phyloP scores from a whole-genome alignment of 1,140 invertebrate genomes.

The Drosophila watanabei region DNA sequence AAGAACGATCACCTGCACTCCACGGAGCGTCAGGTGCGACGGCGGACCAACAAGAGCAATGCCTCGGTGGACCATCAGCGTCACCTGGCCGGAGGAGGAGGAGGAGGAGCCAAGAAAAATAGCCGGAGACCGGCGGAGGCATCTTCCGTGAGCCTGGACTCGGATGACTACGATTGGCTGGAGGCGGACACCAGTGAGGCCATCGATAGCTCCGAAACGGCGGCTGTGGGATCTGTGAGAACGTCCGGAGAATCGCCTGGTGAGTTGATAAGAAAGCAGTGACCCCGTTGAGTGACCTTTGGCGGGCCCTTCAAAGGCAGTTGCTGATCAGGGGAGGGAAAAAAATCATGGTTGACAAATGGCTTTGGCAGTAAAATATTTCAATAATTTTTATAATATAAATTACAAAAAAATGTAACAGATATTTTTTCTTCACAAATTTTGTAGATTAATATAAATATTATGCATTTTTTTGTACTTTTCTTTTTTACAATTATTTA shows the following conservation, averaged over 20 bases:
- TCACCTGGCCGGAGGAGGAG: not conserved
- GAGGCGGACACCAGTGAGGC: slow-evolving; percentile 57
- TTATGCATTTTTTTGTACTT: too few species aligned
- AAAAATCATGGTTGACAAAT: slow-evolving; percentile 5
- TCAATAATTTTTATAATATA: too few species aligned
- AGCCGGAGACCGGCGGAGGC: slow-evolving; percentile 13
- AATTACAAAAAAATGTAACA: too few species aligned
- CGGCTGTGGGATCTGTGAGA: slow-evolving; percentile 32
- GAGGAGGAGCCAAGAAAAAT: slow-evolving; percentile 10
- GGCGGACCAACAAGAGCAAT: slow-evolving; percentile 45
- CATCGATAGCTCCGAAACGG: slow-evolving; percentile 22
- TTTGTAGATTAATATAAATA: not conserved
- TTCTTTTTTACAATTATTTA: not conserved
- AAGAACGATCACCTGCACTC: slow-evolving; percentile 36
- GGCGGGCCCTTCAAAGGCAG: slow-evolving; percentile 43
- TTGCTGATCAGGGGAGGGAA: slow-evolving; percentile 27
- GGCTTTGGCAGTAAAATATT: not conserved
- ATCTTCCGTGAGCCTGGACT: slow-evolving; percentile 16
- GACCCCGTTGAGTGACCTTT: slow-evolving; percentile 32
- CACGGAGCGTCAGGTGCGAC: slow-evolving; percentile 33
- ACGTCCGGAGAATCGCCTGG: slow-evolving; percentile 47
- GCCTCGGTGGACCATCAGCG: slow-evolving; percentile 40
- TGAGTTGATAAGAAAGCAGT: slow-evolving; percentile 53
- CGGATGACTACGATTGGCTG: slow-evolving; percentile 62
- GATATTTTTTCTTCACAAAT: too few species aligned